Conservation (phyloP, 2,888 invertebrate genomes). For the Drosophila testacea region DNA sequence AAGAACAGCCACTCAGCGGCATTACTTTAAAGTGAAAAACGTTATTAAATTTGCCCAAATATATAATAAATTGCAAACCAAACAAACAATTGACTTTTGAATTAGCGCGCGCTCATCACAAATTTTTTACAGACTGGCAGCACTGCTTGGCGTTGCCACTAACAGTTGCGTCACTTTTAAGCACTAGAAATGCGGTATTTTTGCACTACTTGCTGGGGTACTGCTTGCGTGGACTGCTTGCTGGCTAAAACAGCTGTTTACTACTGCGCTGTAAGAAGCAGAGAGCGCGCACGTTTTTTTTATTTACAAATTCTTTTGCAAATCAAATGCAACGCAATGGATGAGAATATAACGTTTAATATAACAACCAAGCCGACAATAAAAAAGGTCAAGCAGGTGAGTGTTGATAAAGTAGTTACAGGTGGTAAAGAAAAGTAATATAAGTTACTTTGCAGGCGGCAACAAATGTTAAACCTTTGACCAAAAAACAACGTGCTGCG, state of each 20-base stretch:
- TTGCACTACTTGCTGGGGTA: slow-evolving; percentile 4
- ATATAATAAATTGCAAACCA: slow-evolving; percentile 41
- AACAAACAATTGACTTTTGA: slow-evolving; percentile 11
- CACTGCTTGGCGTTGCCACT: slow-evolving; percentile 15
- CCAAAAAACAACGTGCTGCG: slow-evolving; percentile 43
- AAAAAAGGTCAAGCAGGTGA: slow-evolving; percentile 55
- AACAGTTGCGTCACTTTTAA: background rate
- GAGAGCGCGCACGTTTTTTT: slow-evolving; percentile 71
- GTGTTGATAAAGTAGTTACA: background rate
- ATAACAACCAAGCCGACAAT: slow-evolving; percentile 44
- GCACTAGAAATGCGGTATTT: background rate
- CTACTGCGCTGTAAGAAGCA: slow-evolving; percentile 27
- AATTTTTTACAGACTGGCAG: background rate
- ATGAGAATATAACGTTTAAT: slow-evolving; percentile 75
- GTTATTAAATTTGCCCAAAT: slow-evolving; percentile 61
- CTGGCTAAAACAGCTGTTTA: slow-evolving; percentile 35
- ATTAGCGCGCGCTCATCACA: slow-evolving; percentile 21
- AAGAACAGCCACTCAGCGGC: slow-evolving; percentile 25
- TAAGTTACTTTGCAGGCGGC: slow-evolving; percentile 3
- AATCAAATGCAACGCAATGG: slow-evolving; percentile 45
- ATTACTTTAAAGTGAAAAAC: slow-evolving; percentile 49
- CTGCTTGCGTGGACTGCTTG: slow-evolving; percentile 9
- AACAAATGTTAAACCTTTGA: slow-evolving; percentile 8
- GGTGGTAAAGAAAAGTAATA: background rate
- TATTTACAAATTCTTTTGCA: slow-evolving; percentile 40